Evolutionary conservation across 2,888 invertebrate genomes (phyloP).

Genomic region (Kryphioiulus occultus): DNA sequence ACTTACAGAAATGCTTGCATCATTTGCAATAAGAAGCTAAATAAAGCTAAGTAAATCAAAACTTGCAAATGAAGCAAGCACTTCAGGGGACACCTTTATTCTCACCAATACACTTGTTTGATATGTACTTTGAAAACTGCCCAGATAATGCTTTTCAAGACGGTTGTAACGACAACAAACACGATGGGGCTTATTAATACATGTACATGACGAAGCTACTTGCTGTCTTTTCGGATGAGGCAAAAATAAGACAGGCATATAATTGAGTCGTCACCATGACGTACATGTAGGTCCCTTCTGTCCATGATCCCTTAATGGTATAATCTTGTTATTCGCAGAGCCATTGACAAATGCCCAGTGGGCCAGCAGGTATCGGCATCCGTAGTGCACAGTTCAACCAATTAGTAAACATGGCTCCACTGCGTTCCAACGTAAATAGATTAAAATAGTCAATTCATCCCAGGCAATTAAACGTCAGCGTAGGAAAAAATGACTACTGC

Average conservation of each 20-base stretch:
- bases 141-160: too few relatives aligned
- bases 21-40: too few relatives aligned
- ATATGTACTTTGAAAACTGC: too few relatives aligned
- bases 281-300: slow-evolving; percentile 23
- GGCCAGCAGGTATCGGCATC: slow-evolving; percentile 23
- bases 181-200: background rate
- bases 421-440: background rate
- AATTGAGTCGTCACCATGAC: slow-evolving; percentile 23
- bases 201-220: background rate
- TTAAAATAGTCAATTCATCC: slow-evolving; percentile 15
- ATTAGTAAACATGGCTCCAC: slow-evolving; percentile 5
- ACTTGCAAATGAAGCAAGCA: too few relatives aligned
- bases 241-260: background rate
- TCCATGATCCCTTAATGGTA: slow-evolving; percentile 36
- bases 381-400: background rate
- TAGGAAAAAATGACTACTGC: background rate
- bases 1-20: too few relatives aligned
- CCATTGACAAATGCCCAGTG: slow-evolving; percentile 23
- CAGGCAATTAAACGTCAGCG: background rate
- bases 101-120: too few relatives aligned
- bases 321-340: slow-evolving; percentile 41
- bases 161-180: background rate
- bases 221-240: background rate
- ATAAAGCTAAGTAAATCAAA: too few relatives aligned
- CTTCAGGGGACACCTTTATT: too few relatives aligned